Percentiles rank a stretch among this genome's conserved stretches.
phyloP scores from a whole-genome alignment of 2,797 vertebrate genomes.

The Dicrostonyx torquatus region DNA sequence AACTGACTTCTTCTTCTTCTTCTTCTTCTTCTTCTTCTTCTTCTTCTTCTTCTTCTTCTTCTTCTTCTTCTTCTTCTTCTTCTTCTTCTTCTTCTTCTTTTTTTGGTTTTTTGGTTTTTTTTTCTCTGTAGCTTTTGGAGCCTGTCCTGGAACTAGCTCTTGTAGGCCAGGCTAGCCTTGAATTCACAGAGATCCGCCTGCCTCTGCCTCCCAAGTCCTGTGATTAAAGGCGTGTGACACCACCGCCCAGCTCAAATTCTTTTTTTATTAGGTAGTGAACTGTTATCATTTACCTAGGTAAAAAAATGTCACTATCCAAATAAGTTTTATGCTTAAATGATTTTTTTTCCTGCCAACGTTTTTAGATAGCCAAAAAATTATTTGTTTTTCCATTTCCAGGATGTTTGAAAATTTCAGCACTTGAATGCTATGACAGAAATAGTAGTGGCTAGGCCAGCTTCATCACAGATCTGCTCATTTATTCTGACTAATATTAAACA shows the following conservation, averaged over 20 bases:
- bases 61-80: no score
- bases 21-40: no score
- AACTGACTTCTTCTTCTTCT: background rate
- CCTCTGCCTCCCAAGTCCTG: no score
- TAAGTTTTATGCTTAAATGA: conserved; percentile 8
- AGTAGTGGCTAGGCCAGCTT: background rate
- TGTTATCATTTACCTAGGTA: conserved; percentile 1
- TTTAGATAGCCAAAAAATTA: background rate
- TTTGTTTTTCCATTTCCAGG: background rate
- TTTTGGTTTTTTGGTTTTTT: no score
- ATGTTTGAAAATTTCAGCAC: background rate
- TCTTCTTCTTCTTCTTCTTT: no score
- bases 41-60: no score
- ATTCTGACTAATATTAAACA: background rate
- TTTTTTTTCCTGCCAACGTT: background rate
- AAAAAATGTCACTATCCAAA: background rate
- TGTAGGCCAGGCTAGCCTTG: no score
- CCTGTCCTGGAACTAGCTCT: no score
- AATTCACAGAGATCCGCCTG: no score
- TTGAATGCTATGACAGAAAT: background rate
- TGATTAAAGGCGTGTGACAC: no score
- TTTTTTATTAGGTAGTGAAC: background rate
- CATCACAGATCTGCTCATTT: background rate
- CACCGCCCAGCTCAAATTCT: no score
- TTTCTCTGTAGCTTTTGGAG: no score